A percentile compares a stretch with the other conserved stretches of the same genome.
phyloP scores from a whole-genome alignment of 2,113 vertebrate species.

The Buteo buteo region DNA sequence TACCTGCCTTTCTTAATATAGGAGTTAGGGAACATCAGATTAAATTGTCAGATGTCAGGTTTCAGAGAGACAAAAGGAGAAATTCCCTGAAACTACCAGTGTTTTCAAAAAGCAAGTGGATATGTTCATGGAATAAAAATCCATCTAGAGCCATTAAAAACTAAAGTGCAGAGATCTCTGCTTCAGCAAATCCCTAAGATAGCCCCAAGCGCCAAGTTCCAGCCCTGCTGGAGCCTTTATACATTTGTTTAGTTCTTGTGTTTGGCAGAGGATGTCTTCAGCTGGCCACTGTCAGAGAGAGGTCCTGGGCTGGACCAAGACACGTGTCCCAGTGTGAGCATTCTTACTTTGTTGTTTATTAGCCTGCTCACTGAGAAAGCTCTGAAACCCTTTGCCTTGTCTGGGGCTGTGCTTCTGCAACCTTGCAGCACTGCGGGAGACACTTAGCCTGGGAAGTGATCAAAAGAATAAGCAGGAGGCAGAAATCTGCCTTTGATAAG shows the following conservation, averaged over 20 bases:
- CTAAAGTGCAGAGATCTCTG: background rate
- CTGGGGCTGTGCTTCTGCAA: background rate
- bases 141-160: background rate
- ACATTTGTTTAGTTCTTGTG: background rate
- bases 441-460: background rate
- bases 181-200: background rate
- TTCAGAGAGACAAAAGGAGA: background rate
- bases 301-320: background rate
- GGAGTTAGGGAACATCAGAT: background rate
- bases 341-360: background rate
- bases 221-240: background rate
- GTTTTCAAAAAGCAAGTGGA: background rate
- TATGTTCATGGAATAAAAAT: background rate
- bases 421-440: background rate
- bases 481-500: background rate
- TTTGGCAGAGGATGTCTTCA: background rate
- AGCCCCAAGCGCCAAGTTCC: background rate
- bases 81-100: background rate
- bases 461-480: background rate
- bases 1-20: background rate
- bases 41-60: background rate
- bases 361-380: background rate
- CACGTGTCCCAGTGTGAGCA: background rate
- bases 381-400: background rate
- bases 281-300: background rate